These are phyloP conservation scores for Synergus umbraculus DNA, from an alignment of 2,888 invertebrate species.

Conservation along the genomic window DNA sequence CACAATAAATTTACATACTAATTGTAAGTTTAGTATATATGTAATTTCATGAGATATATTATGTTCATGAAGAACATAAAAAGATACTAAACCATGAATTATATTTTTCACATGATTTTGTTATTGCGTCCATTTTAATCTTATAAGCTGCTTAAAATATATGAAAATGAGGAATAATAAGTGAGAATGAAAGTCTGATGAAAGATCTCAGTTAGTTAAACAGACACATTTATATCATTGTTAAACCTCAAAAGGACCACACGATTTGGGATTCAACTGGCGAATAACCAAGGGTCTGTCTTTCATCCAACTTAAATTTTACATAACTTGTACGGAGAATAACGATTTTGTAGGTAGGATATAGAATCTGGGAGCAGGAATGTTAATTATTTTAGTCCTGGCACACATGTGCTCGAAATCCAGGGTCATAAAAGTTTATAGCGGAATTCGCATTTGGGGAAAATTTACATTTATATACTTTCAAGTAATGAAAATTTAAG, in stretches of 20 bases:
- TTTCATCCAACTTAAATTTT: constrained; percentile 11
- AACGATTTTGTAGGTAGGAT: constrained; percentile 9
- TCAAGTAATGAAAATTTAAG: neutral
- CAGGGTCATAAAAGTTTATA: neutral
- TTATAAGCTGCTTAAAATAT: neutral
- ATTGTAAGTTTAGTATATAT: neutral
- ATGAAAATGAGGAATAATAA: neutral
- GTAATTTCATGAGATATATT: neutral
- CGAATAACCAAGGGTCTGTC: neutral
- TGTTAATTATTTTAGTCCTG: constrained; percentile 5
- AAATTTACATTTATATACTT: neutral
- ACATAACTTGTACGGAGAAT: neutral
- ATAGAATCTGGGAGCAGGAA: constrained; percentile 8
- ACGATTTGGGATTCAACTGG: neutral
- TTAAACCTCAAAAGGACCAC: constrained; percentile 12
- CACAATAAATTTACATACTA: neutral
- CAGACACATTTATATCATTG: neutral
- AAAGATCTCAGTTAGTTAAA: neutral
- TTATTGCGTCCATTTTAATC: neutral
- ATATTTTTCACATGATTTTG: neutral
- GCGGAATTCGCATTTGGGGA: neutral
- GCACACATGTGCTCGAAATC: neutral
- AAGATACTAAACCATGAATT: neutral
- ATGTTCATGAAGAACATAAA: neutral
- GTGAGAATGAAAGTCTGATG: neutral